Conservation (phyloP, 2,888 invertebrate genomes). For the Calephelis perditalis region DNA sequence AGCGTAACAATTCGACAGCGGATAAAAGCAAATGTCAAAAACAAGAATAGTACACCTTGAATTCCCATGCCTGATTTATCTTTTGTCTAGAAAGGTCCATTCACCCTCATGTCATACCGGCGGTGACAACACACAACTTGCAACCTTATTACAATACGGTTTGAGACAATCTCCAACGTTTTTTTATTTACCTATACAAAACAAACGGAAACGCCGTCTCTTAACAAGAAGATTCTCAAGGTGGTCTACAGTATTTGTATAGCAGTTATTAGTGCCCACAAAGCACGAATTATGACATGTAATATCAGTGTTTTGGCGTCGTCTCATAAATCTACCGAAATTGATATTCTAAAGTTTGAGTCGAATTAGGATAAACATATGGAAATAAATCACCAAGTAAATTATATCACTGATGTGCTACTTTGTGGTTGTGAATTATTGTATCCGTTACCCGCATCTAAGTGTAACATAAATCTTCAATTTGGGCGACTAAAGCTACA, state of each 20-base stretch:
- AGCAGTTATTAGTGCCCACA: slow-evolving; percentile 19
- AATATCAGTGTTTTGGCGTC: slow-evolving; percentile 17
- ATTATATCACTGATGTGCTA: slow-evolving; percentile 32
- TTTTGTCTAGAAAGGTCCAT: slow-evolving; percentile 43
- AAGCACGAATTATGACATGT: slow-evolving; percentile 17
- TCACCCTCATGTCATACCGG: slow-evolving; percentile 37
- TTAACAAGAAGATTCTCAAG: slow-evolving; percentile 20
- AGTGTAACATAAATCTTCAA: slow-evolving; percentile 36
- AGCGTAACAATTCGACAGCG: slow-evolving; percentile 12
- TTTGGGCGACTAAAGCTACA: slow-evolving; percentile 13
- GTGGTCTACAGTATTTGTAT: slow-evolving; percentile 22
- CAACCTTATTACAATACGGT: slow-evolving; percentile 25
- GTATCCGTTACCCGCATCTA: slow-evolving; percentile 67
- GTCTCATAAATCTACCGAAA: slow-evolving; percentile 21
- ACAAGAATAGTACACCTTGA: slow-evolving; percentile 30
- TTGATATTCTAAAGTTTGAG: slow-evolving; percentile 16
- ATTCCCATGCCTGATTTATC: slow-evolving; percentile 54
- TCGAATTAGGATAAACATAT: slow-evolving; percentile 37
- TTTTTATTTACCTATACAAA: slow-evolving; percentile 25
- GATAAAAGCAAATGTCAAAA: slow-evolving; percentile 21
- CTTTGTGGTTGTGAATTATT: slow-evolving; percentile 59
- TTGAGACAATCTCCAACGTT: slow-evolving; percentile 21
- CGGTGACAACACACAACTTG: slow-evolving; percentile 25
- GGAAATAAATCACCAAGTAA: slow-evolving; percentile 52
- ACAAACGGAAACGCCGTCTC: slow-evolving; percentile 24